Evolutionary conservation across 1,140 invertebrate genomes (phyloP), one percentile per base, ranked within the genome.

Genomic region (Goniozus legneri): DNA sequence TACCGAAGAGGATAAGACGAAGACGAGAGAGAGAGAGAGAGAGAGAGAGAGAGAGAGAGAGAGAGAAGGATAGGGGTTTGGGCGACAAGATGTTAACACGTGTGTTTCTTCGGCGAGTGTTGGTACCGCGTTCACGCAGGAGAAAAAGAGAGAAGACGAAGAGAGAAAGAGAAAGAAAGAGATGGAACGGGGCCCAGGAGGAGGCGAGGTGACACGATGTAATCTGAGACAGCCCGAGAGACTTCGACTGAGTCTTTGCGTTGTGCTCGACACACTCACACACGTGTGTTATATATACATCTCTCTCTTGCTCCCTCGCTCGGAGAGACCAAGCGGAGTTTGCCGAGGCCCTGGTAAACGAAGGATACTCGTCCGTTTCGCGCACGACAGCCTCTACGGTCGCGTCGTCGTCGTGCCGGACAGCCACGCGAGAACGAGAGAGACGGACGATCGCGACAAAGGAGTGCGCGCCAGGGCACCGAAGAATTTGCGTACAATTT

Each of bases 61-160:
- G 44, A 42, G 37, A 31, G 35, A 36, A 32, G 45, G 49, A 21
- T 44, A 38, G 45, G 43, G 54, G 50, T 60, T 62, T 47, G 61
- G 59, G 52, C 61, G 61, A 70, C 66, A 67, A 66, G 55, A 62
- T 68, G 64, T 69, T 69, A 69, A 70, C 65, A 70, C 56, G 56
- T 55, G 61, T 67, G 63, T 61, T 47, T 56, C 58, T 54, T 30
- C 39, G 21, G 20, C 42, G 50, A 45, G 47, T 50, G 44, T 60
- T 56, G 54, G 58, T 56, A 52, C 45, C 57, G 52, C n/a, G n/a
- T n/a, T n/a, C n/a, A n/a, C n/a, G n/a, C n/a, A n/a, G n/a, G n/a
- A n/a, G n/a, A n/a, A n/a, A n/a, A n/a, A n/a, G n/a, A n/a, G n/a
- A n/a, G n/a, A n/a, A n/a, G n/a, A n/a, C n/a, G n/a, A n/a, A n/a